Base-by-base conservation (phyloP, 2,113 vertebrate species). In the Nothobranchius furzeri region DNA sequence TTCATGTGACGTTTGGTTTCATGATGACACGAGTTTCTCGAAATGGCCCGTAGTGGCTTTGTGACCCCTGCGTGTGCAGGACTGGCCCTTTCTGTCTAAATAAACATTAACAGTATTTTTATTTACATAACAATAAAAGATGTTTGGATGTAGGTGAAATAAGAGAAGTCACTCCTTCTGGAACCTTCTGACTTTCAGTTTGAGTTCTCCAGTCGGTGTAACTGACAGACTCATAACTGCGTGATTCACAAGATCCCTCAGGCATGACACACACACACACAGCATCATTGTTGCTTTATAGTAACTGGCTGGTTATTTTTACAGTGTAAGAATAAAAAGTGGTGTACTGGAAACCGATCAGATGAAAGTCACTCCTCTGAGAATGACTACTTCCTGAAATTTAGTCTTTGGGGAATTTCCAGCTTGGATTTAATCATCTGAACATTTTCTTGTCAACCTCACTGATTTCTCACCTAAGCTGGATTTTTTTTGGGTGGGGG, bases 181-280 rank as follows among this genome's bases (percentile, higher is more conserved):
- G 30, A 15, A 9, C 36, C 25, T 62, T 62, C 57, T 52, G 54
- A 76, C 48, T 68, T 76, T 79, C 69, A 58, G 57, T 74, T 47
- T 68, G 55, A 61, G 24, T 60, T 78, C 64, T 15, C 20, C 3
- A 66, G 56, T 63, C 51, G 46, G 62, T 50, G 47, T 78, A 64
- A 70, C 55, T 12, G 14, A 71, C 46, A 57, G 30, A 48, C 63
- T 48, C 54, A 67, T 64, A 60, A 60, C 17, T 61, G 43, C 36
- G 61, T 81, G 75, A 81, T 49, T 81, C 63, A 69, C 68, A 48
- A 20, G n/a, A 12, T 53, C 40, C 62, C 35, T 53, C 48, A 58
- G 67, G 49, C 10, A 49, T 57, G 43, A 68, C 56, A 52, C 60
- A 63, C 49, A 37, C 10, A 51, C 9, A 66, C 46, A 75, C 45